Evolutionary conservation across 2,888 invertebrate genomes (phyloP), one percentile per base, ranked within the genome.

Genomic region (Piscicola geometra): DNA sequence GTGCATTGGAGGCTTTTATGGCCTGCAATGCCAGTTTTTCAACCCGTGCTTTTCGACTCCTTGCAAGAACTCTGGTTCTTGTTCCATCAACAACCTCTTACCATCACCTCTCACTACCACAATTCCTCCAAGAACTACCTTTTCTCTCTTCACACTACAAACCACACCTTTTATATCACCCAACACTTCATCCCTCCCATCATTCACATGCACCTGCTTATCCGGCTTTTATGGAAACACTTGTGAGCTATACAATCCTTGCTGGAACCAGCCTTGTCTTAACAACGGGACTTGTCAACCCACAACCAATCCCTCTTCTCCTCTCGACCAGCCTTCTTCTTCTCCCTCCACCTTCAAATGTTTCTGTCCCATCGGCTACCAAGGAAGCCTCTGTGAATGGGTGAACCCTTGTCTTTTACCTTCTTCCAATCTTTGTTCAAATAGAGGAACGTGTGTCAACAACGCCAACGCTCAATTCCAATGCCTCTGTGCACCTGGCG

Each of bases 21-120:
- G 80, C 2, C n/a, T 28, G 1, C 89, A 89, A 82, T 94, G 94
- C 75, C 68, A 76, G 35, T 36, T 72, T 32, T 79, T 75, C 64
- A 76, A 79, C 60, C 77, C 79, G 15, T 79, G 79, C 71, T 36
- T 77, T 3, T 35, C 76, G 12, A 68, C 32, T 30, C 76, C 77
- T 18, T 79, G 79, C 41, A 36, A 69, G 9, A 76, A 79, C 64
- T 74, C 68, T 21, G 78, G 68, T 0, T 66, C n/a, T 9, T 79
- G 79, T 60, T 35, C 47, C 1, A 77, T 75, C 30, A 56, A 25
- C n/a, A 56, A 56, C 25, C 25, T 56, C 25, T 5, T 15, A 9
- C 41, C 9, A 41, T 15, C 41, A 41, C 41, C 41, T 9, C 5
- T 9, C 41, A 41, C 5, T 15, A 41, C 41, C 41, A 9, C 41